These are phyloP conservation scores for Acleris literana DNA, from an alignment of 2,888 invertebrate genomes.

Conservation along the genomic window DNA sequence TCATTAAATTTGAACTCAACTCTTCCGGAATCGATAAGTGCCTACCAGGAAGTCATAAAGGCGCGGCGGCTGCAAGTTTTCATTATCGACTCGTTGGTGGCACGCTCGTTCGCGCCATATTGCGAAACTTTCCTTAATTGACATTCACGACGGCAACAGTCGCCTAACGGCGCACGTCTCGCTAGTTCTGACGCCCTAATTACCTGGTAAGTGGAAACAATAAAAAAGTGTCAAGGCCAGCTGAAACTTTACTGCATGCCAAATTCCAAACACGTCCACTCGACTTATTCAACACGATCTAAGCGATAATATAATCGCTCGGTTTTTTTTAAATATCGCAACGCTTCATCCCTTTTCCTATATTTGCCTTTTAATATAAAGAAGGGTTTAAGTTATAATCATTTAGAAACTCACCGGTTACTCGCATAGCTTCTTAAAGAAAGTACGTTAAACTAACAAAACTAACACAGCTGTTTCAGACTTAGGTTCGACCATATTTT, in stretches of 20 bases:
- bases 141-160: constrained; percentile 57
- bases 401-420: too few relatives aligned
- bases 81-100: constrained; percentile 51
- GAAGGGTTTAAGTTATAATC: too few relatives aligned
- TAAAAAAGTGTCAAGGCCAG: constrained; percentile 15
- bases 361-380: too few relatives aligned
- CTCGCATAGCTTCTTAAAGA: too few relatives aligned
- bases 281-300: not conserved
- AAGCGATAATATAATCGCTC: too few relatives aligned
- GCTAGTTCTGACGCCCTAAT: constrained; percentile 51
- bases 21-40: constrained; percentile 36
- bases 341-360: too few relatives aligned
- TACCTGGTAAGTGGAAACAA: constrained; percentile 48
- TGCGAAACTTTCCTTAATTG: constrained; percentile 65
- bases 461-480: too few relatives aligned
- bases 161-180: constrained; percentile 41
- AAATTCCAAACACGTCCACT: constrained; percentile 1
- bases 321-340: too few relatives aligned
- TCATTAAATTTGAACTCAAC: not conserved
- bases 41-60: constrained; percentile 53
- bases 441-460: too few relatives aligned
- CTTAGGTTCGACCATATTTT: too few relatives aligned
- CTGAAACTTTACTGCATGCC: not conserved
- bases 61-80: constrained; percentile 49
- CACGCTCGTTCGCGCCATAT: constrained; percentile 49